phyloP scores from a whole-genome alignment of 35 echinoderm and acorn worm species.

The Apostichopus parvimensis region DNA sequence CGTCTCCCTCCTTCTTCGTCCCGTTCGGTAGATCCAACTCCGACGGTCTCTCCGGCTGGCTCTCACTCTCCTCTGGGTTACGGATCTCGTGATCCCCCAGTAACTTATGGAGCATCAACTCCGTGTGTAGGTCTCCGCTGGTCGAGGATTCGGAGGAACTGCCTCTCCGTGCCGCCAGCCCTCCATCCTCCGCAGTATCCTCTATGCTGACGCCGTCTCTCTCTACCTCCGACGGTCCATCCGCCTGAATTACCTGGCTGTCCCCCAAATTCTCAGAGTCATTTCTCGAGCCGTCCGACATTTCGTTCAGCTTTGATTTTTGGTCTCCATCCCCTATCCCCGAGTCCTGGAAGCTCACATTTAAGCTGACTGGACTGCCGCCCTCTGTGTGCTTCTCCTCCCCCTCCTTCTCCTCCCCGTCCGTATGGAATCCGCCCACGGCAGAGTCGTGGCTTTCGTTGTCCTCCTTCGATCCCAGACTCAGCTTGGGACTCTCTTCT shows the following conservation, averaged over 20 bases:
- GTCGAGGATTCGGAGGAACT: slow-evolving; percentile 69
- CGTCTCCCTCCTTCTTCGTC: neutral
- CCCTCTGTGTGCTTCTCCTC: slow-evolving; percentile 16
- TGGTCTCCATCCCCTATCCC: slow-evolving; percentile 55
- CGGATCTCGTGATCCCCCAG: slow-evolving; percentile 16
- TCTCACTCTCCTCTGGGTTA: neutral
- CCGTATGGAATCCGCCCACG: slow-evolving; percentile 19
- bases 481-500: slow-evolving; percentile 12
- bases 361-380: slow-evolving; percentile 51
- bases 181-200: slow-evolving; percentile 19
- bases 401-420: slow-evolving; percentile 7
- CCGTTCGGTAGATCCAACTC: slow-evolving; percentile 51
- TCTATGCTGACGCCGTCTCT: slow-evolving; percentile 23
- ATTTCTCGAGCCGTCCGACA: neutral
- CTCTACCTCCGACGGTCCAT: neutral
- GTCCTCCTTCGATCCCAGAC: slow-evolving; percentile 39
- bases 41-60: slow-evolving; percentile 46
- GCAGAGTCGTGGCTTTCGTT: slow-evolving; percentile 46
- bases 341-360: slow-evolving; percentile 68
- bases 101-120: slow-evolving; percentile 67
- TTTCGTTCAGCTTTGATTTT: neutral
- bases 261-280: neutral
- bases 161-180: slow-evolving; percentile 27
- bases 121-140: slow-evolving; percentile 79
- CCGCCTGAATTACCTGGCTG: neutral